A percentile compares a stretch with the other conserved stretches of the same genome.
Evolutionary conservation across 1,140 invertebrate genomes (phyloP).

Genomic region (Microplitis demolitor): DNA sequence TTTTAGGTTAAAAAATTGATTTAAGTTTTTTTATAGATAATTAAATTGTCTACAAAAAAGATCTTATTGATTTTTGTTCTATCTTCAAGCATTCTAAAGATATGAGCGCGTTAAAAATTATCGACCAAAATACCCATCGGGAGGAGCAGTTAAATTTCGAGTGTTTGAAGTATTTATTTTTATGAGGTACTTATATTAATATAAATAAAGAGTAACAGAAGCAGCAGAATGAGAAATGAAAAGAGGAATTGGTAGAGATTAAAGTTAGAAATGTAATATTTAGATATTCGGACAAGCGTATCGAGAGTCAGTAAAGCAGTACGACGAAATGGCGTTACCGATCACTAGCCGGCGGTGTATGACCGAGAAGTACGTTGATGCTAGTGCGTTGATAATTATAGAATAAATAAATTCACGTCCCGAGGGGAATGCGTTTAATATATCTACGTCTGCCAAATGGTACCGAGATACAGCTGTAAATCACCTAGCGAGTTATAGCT

Average conservation of each 20-base stretch:
- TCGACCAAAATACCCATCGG: too few relatives aligned
- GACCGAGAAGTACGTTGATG: neutral
- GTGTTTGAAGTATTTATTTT: too few relatives aligned
- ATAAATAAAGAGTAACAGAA: too few relatives aligned
- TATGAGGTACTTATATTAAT: too few relatives aligned
- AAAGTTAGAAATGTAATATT: neutral
- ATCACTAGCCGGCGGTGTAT: neutral
- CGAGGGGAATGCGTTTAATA: constrained; percentile 59
- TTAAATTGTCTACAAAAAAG: too few relatives aligned
- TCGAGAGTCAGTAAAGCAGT: neutral
- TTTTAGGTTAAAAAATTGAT: too few relatives aligned
- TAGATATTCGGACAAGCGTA: neutral
- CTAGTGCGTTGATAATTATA: constrained; percentile 54
- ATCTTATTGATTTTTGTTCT: too few relatives aligned
- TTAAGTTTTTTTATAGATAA: too few relatives aligned
- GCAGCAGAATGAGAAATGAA: neutral
- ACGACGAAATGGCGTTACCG: neutral
- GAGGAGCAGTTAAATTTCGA: too few relatives aligned
- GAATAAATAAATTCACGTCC: constrained; percentile 63
- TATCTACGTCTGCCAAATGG: constrained; percentile 64
- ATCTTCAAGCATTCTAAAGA: too few relatives aligned
- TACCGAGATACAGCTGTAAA: constrained; percentile 62
- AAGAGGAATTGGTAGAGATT: neutral
- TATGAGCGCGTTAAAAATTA: too few relatives aligned
- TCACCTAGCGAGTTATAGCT: constrained; percentile 59